Base-by-base conservation (phyloP, 2,797 vertebrate genomes). In the Diceros bicornis region DNA sequence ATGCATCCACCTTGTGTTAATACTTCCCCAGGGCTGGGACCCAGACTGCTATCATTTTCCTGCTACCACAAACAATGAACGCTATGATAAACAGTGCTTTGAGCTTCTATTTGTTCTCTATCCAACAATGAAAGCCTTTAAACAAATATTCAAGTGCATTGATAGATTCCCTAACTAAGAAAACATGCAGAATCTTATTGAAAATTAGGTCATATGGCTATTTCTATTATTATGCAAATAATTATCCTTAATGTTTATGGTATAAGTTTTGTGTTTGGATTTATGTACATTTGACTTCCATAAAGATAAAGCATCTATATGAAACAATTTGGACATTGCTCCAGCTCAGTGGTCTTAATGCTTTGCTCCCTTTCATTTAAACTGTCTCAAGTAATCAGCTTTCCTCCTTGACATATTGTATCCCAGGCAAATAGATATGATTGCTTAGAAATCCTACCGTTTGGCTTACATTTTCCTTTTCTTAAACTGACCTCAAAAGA, bases 381-480 rank as follows among this genome's bases (percentile, higher is more conserved):
- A 96, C 88, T 97, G 84, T 96, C 89, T 89, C 59, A 88, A 74
- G 52, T 94, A 91, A 98, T 97, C 91, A 94, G 27, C 21, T 90
- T 94, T 97, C 88, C 74, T 96, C 59, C 34, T 16, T 27, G 32
- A 96, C 72, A 81, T 64, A 41, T 59, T 90, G 2, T 94, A 68
- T 77, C 75, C 32, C 84, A 92, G 27, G 52, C 44, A 88, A 95
- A 87, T 72, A 95, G 59, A 95, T 62, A 88, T 12, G 71, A 96
- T 79, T 96, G 66, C 64, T 85, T 84, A 25, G 12, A 96, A 96
- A 59, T 89, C 32, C 34, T 94, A 90, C 96, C 72, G 91, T 95
- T 97, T 96, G 91, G 57, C 81, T 97, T 96, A 88, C 41, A 85
- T 96, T 98, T 95, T 96, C 91, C 68, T 95, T 96, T 84, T 82